Conservation (phyloP, 2,113 vertebrate species). For the Centropristis striata region DNA sequence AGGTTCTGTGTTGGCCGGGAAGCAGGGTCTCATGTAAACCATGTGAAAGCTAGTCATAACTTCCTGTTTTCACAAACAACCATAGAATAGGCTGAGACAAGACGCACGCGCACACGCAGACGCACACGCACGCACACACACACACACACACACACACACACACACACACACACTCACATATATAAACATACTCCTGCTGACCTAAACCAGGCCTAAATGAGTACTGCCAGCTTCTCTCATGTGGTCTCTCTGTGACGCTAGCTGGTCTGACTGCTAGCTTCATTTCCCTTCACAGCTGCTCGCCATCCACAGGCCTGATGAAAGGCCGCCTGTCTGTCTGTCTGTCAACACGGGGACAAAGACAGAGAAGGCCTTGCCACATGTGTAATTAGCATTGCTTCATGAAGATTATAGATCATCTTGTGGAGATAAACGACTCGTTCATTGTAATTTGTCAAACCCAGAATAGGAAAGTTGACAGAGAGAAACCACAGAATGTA, state of each 20-base stretch:
- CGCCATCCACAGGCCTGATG: constrained; percentile 77
- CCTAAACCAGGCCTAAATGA: constrained; percentile 76
- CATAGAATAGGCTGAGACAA: constrained; percentile 68
- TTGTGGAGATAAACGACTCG: constrained; percentile 54
- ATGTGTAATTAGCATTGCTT: constrained; percentile 78
- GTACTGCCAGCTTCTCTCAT: constrained; percentile 74
- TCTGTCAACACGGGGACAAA: constrained; percentile 66
- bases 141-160: constrained; percentile 22
- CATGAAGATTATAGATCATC: constrained; percentile 75
- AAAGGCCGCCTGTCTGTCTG: constrained; percentile 71
- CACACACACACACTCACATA: constrained; percentile 39
- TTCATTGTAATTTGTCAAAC: constrained; percentile 65
- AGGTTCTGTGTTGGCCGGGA: constrained; percentile 39
- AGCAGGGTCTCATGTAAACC: constrained; percentile 68
- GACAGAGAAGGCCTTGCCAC: constrained; percentile 68
- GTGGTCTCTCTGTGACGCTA: constrained; percentile 77
- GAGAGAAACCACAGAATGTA: constrained; percentile 57
- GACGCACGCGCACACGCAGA: constrained; percentile 31
- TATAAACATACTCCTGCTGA: constrained; percentile 68
- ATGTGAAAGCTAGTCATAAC: constrained; percentile 78
- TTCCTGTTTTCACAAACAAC: constrained; percentile 83
- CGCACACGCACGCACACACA: not conserved
- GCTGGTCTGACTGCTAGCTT: constrained; percentile 68
- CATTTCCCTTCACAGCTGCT: constrained; percentile 79
- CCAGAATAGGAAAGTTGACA: constrained; percentile 70